phyloP scores from a whole-genome alignment of 2,113 vertebrate species.

The Microcebus lehilahytsara region DNA sequence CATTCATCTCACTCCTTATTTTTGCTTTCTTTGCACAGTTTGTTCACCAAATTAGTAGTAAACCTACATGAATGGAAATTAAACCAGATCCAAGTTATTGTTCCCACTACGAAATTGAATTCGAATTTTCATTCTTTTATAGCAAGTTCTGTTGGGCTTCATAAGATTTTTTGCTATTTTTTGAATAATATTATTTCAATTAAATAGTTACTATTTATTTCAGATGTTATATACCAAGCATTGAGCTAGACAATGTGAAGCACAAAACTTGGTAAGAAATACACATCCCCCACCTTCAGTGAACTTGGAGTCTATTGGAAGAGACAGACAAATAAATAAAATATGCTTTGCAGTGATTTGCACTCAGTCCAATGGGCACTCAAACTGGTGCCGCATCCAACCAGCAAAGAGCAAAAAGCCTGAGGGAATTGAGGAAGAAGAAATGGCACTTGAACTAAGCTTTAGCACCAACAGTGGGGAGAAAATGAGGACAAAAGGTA shows the following conservation, averaged over 20 bases:
- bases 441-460: background rate
- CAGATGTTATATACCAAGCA: background rate
- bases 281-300: background rate
- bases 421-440: background rate
- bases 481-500: background rate
- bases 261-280: background rate
- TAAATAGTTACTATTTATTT: conserved; percentile 28
- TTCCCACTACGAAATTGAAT: background rate
- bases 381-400: background rate
- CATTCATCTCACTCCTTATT: background rate
- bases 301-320: background rate
- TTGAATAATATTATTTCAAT: conserved; percentile 11
- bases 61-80: background rate
- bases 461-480: background rate
- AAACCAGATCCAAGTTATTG: background rate
- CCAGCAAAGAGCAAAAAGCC: background rate
- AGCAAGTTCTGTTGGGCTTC: background rate
- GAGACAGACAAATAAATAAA: conserved; percentile 11
- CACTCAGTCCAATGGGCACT: background rate
- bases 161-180: background rate
- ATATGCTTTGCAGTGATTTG: background rate
- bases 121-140: background rate
- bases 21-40: background rate
- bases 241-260: background rate
- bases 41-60: background rate